Conservation (phyloP, 2,113 vertebrate genomes). For the Tyto alba region DNA sequence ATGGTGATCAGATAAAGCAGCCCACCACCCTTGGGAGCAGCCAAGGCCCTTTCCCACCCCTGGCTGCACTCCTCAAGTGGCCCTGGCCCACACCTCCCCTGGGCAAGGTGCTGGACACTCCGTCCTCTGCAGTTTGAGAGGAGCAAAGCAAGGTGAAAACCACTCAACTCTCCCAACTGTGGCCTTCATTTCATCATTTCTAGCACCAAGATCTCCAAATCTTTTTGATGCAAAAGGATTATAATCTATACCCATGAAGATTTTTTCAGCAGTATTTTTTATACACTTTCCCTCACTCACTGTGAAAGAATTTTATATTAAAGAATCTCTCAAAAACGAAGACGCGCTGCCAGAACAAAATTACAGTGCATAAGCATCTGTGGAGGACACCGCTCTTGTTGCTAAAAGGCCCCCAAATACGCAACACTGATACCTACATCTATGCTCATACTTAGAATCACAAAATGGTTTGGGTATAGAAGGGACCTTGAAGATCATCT, state of each 20-base stretch:
- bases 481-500: no score
- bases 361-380: background rate
- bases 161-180: background rate
- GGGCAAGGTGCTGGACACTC: background rate
- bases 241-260: background rate
- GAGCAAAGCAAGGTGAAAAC: background rate
- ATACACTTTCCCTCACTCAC: background rate
- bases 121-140: background rate
- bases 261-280: background rate
- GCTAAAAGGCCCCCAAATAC: background rate
- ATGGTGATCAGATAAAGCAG: rapidly evolving
- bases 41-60: background rate
- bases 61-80: rapidly evolving
- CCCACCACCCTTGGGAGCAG: background rate
- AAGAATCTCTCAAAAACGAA: background rate
- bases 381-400: background rate
- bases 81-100: no score
- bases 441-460: rapidly evolving
- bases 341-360: background rate
- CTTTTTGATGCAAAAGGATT: background rate
- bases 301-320: no score
- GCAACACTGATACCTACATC: background rate
- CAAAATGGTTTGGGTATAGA: no score
- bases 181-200: background rate
- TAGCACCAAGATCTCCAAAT: background rate